Evolutionary conservation across 2,888 invertebrate species (phyloP).

Genomic region (Meliscaeva auricollis): DNA sequence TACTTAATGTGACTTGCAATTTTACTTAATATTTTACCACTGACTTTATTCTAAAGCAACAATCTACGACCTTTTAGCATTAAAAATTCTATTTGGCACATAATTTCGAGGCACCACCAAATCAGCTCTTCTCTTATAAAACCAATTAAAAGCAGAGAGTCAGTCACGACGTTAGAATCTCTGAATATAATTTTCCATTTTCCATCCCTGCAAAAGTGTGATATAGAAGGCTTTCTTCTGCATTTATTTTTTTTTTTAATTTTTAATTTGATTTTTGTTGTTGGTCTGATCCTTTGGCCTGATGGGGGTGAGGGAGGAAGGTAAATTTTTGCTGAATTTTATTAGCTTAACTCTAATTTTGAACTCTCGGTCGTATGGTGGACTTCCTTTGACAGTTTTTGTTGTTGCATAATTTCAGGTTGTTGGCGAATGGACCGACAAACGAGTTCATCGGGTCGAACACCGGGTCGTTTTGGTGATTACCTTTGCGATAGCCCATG

Average conservation of each 20-base stretch:
- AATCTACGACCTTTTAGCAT: neutral
- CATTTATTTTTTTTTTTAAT: neutral
- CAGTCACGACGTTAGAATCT: slow-evolving; percentile 36
- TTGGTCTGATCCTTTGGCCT: too few relatives aligned
- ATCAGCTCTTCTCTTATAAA: slow-evolving; percentile 43
- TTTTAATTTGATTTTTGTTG: slow-evolving; percentile 31
- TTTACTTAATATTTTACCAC: neutral
- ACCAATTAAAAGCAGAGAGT: slow-evolving; percentile 70
- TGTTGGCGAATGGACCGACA: slow-evolving; percentile 88
- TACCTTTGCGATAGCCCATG: slow-evolving; percentile 95
- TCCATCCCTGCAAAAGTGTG: slow-evolving; percentile 36
- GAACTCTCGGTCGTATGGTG: neutral
- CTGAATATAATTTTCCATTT: slow-evolving; percentile 68
- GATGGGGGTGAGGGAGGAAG: neutral
- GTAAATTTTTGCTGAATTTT: slow-evolving; percentile 59
- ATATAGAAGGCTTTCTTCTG: too few relatives aligned
- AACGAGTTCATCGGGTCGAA: slow-evolving; percentile 86
- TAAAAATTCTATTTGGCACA: slow-evolving; percentile 29
- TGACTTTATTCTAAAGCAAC: neutral
- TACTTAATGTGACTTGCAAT: neutral
- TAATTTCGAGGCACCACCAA: slow-evolving; percentile 40
- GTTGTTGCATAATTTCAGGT: slow-evolving; percentile 81
- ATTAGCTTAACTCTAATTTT: slow-evolving; percentile 45
- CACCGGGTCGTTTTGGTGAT: slow-evolving; percentile 90
- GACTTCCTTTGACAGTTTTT: neutral